Base-by-base conservation (phyloP, 1,140 invertebrate genomes). In the Sarcophaga bullata region DNA sequence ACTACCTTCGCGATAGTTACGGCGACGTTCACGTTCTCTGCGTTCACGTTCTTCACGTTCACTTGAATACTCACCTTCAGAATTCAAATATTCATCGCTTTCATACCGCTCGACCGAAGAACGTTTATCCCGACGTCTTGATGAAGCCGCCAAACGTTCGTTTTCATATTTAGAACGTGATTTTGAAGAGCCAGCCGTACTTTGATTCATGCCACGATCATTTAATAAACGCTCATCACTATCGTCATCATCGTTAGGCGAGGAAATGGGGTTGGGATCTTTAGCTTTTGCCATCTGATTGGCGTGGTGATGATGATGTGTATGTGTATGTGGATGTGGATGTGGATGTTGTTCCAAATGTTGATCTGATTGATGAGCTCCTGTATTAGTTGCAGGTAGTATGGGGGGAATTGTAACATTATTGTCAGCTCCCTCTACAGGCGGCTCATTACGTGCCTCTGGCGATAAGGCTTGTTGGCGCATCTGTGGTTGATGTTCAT, bases 1-100 rank as follows among this genome's bases (percentile, higher is more conserved):
- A 82, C 85, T 87, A 73, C 84, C 84, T 58, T 84, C 84, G 72
- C 85, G 84, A 62, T 84, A 84, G 7, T 84, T 83, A 10, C 86
- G 87, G 1, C 86, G 82, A 0, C 83, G 80, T 17, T 85, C 82
- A 72, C 84, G 81, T 46, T 83, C 82, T 49, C 84, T 49, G 25
- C 75, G 82, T 54, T 82, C 78, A 19, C 82, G 80, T 13, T 86
- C 75, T 7, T 78, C 85, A 82, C 87, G 85, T 85, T 92, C 91
- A 84, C 91, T 91, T 85, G 91, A 91, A 83, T 90, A 91, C 82
- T 78, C 75, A 50, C 91, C 91, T 83, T 92, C 91, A 11, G 91
- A 91, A 80, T 91, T 91, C 84, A 92, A 91, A 9, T 90, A 91
- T 84, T 91, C 91, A 85, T 92, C 91, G 7, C 91, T 91, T 84